phyloP scores from a whole-genome alignment of 2,888 invertebrate genomes.

The Tortrix viridana region DNA sequence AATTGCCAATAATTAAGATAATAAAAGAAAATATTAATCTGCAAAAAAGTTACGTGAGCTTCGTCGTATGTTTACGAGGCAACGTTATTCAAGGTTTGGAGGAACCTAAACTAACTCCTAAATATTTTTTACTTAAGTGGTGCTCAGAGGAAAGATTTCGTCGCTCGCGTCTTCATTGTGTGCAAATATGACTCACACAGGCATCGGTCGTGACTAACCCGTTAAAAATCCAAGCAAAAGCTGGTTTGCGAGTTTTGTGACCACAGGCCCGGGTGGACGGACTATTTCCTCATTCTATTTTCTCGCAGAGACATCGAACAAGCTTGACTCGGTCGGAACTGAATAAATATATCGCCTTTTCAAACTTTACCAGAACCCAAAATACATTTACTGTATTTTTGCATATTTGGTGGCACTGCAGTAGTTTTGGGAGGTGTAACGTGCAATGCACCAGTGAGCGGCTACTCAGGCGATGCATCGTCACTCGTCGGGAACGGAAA shows the following conservation, averaged over 20 bases:
- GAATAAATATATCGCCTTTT: background rate
- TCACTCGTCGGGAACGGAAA: background rate
- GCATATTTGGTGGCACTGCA: background rate
- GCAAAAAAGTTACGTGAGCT: conserved; percentile 1
- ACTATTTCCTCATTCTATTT: conserved; percentile 19
- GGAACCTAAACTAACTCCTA: conserved; percentile 7
- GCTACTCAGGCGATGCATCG: background rate
- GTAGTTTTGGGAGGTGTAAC: background rate
- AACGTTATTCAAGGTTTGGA: background rate
- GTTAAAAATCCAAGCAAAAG: conserved; percentile 77
- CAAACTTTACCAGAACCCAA: conserved; percentile 2
- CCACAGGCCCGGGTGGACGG: conserved; percentile 35
- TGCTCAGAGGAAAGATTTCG: conserved; percentile 28
- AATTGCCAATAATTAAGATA: conserved; percentile 9
- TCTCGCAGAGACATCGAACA: conserved; percentile 11
- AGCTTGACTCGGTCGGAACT: conserved; percentile 1
- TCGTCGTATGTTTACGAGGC: conserved; percentile 4
- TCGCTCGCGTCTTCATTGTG: conserved; percentile 31
- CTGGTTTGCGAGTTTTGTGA: conserved; percentile 39
- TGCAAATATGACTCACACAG: conserved; percentile 67
- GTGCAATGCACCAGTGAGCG: conserved; percentile 16
- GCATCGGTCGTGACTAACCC: conserved; percentile 72
- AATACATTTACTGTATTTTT: background rate
- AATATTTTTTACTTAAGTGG: conserved; percentile 24
- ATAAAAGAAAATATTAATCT: conserved; percentile 6